Base-by-base conservation (phyloP, 2,888 invertebrate species). In the Adela reaumurella region DNA sequence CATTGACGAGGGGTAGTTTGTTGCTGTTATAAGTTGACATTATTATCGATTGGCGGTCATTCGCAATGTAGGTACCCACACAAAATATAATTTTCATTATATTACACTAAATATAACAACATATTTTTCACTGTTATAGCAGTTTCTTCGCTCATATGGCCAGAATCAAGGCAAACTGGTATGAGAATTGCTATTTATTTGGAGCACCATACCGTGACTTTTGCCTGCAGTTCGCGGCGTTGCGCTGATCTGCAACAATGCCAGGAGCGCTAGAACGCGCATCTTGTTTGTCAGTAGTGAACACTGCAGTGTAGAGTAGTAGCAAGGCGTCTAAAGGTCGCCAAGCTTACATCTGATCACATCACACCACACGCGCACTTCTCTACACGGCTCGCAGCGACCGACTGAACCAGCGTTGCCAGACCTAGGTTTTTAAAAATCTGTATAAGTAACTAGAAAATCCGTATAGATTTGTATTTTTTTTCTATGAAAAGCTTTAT, bases 31-130 rank as follows among this genome's bases (percentile, higher is more conserved):
- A 24, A 8, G 6, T 35, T 35, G 35, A 35, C 35, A 35, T 8
- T 35, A 6, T 24, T 24, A 35, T 35, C 35, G 35, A 35, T 35
- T 35, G 35, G 35, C n/a, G 14, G 35, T 35, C 35, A 35, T 14
- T 5, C 10, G 35, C 24, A 4, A 8, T 6, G 24, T 24, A 24
- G 5, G 5, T 24, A 24, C 24, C 24, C 24, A 56, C 51, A 45
- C 49, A 41, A 46, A 29, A 41, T 47, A 18, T 10, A 42, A 46
- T 17, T 43, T 24, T 46, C 43, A 48, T 19, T 43, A n/a, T n/a
- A n/a, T n/a, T n/a, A n/a, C n/a, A n/a, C n/a, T n/a, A n/a, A n/a
- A n/a, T n/a, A n/a, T n/a, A n/a, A n/a, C n/a, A n/a, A n/a, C n/a
- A n/a, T n/a, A n/a, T n/a, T n/a, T n/a, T n/a, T n/a, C n/a, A n/a